A percentile compares a stretch with the other conserved stretches of the same genome.
These are phyloP conservation scores for Drosophila pallidifrons DNA, from an alignment of 1,140 invertebrate species.

Conservation along the genomic window DNA sequence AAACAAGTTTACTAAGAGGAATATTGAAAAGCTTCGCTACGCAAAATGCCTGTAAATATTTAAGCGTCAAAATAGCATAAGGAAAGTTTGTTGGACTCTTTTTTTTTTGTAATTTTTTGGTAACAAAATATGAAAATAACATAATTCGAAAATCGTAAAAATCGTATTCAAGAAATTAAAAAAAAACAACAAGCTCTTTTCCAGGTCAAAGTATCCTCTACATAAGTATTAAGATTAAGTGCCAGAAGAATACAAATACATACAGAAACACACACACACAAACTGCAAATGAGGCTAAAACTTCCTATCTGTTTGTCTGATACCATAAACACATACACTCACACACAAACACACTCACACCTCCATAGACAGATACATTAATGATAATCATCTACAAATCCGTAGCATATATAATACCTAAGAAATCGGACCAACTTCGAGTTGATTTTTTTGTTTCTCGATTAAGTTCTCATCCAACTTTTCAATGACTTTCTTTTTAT, in stretches of 20 bases:
- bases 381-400: constrained; percentile 27
- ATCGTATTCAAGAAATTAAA: not conserved
- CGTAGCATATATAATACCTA: constrained; percentile 29
- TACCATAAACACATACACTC: constrained; percentile 13
- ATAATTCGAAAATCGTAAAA: constrained; percentile 5
- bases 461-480: not conserved
- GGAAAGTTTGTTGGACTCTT: constrained; percentile 23
- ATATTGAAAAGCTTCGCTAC: constrained; percentile 61
- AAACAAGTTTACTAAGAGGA: constrained; percentile 7
- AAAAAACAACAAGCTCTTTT: constrained; percentile 37
- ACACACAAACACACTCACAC: not conserved
- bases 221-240: constrained; percentile 32
- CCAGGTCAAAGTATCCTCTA: constrained; percentile 48
- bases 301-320: constrained; percentile 37
- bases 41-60: constrained; percentile 78
- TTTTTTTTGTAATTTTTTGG: constrained; percentile 29
- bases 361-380: not conserved
- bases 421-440: constrained; percentile 48
- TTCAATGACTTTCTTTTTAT: not conserved
- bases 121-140: not conserved
- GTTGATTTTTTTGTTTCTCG: constrained; percentile 11
- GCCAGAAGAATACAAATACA: constrained; percentile 5
- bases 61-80: constrained; percentile 52
- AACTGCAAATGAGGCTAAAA: constrained; percentile 32
- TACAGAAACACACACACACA: constrained; percentile 20